A percentile compares a stretch with the other conserved stretches of the same genome.
Conservation (phyloP, 2,888 invertebrate species). For the Pristionchus maxplancki region DNA sequence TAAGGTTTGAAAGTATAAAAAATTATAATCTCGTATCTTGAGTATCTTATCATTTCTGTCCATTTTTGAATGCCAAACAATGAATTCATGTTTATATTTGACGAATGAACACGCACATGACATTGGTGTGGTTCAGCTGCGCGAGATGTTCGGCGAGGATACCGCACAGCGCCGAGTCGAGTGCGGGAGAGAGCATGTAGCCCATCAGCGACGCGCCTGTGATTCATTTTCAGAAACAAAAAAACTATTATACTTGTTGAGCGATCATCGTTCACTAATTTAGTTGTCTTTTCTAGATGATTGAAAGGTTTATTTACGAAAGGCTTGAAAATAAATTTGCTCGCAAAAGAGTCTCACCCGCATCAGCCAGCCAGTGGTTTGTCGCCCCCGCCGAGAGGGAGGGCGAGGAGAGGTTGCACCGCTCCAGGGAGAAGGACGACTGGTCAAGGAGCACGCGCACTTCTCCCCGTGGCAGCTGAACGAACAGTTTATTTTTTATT, state of each 20-base stretch:
- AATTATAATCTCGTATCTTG: too few relatives aligned
- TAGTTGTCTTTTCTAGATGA: too few relatives aligned
- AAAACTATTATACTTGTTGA: too few relatives aligned
- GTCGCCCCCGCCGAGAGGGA: slow-evolving; percentile 27
- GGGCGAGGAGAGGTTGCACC: slow-evolving; percentile 54
- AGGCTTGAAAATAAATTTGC: too few relatives aligned
- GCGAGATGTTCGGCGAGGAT: slow-evolving; percentile 52
- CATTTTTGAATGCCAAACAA: background rate
- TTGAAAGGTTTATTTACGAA: too few relatives aligned
- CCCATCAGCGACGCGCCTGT: slow-evolving; percentile 18
- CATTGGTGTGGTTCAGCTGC: slow-evolving; percentile 53
- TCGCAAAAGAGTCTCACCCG: too few relatives aligned
- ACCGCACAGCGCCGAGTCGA: slow-evolving; percentile 54
- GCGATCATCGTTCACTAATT: too few relatives aligned
- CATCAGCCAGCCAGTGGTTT: slow-evolving; percentile 56
- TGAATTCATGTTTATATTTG: too few relatives aligned
- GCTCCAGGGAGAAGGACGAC: slow-evolving; percentile 57
- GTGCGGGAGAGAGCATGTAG: slow-evolving; percentile 33
- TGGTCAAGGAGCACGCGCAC: slow-evolving; percentile 59
- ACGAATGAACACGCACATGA: slow-evolving; percentile 50
- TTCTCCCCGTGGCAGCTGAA: slow-evolving; percentile 60
- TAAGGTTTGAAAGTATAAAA: background rate
- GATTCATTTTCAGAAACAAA: background rate
- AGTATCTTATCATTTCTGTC: too few relatives aligned
- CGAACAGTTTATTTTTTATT: too few relatives aligned